Evolutionary conservation across 2,888 invertebrate species (phyloP).

Genomic region (Nebria brevicollis): DNA sequence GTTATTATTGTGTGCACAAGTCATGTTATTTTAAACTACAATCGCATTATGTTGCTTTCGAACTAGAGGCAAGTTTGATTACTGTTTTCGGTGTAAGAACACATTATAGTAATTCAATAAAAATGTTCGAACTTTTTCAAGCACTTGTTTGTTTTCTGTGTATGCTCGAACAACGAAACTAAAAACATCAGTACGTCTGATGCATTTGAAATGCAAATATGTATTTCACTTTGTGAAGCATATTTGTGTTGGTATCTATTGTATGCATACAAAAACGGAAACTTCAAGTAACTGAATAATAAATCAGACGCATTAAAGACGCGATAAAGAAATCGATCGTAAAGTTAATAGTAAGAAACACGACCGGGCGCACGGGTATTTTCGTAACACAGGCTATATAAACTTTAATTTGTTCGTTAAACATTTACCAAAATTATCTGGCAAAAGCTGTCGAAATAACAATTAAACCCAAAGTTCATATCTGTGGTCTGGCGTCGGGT

Average conservation of each 20-base stretch:
- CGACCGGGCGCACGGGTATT: not conserved
- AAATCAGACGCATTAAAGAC: not conserved
- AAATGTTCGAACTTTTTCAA: no score
- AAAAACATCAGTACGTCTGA: not conserved
- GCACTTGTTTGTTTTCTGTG: no score
- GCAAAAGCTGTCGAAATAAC: slow-evolving; percentile 23
- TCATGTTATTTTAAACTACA: no score
- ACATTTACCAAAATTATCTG: slow-evolving; percentile 34
- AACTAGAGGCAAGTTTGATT: no score
- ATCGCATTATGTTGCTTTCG: no score
- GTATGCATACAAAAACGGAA: not conserved
- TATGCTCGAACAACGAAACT: not conserved
- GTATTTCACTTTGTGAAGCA: not conserved
- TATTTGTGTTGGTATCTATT: slow-evolving; percentile 5
- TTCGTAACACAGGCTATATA: not conserved
- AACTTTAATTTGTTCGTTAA: slow-evolving; percentile 25
- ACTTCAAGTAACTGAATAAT: not conserved
- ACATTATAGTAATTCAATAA: no score
- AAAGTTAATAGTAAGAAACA: slow-evolving; percentile 9
- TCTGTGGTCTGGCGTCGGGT: not conserved
- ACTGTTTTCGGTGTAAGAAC: no score
- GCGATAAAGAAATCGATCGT: slow-evolving; percentile 2
- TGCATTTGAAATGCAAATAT: not conserved
- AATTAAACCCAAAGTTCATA: slow-evolving; percentile 27
- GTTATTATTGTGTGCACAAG: no score